Percentiles rank a stretch among this genome's conserved stretches.
Evolutionary conservation across 2,888 invertebrate species (phyloP).

Genomic region (Xylota segnis): DNA sequence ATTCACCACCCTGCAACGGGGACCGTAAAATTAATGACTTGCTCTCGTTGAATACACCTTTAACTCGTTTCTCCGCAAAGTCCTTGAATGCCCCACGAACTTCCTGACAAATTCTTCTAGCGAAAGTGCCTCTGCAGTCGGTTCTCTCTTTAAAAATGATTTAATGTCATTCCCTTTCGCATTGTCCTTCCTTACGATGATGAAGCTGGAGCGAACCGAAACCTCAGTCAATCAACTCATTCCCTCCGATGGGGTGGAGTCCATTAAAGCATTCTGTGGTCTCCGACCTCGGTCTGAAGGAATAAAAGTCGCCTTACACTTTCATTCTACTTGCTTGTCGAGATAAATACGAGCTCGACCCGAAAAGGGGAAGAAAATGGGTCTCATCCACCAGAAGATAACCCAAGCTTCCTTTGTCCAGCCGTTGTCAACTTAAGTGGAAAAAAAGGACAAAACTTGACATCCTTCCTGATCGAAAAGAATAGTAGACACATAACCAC

Average conservation of each 20-base stretch:
- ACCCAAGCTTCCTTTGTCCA: slow-evolving; percentile 11
- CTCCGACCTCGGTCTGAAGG: neutral
- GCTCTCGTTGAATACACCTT: slow-evolving; percentile 12
- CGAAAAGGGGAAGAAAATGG: neutral
- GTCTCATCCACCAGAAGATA: neutral
- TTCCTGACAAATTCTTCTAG: slow-evolving; percentile 19
- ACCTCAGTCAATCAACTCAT: slow-evolving; percentile 30
- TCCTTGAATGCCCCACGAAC: slow-evolving; percentile 4
- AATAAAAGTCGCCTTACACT: neutral
- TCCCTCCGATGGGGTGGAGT: slow-evolving; percentile 10
- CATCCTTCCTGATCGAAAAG: slow-evolving; percentile 11
- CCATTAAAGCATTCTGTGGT: slow-evolving; percentile 14
- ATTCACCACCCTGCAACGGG: neutral
- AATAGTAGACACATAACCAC: neutral
- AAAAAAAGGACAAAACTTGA: slow-evolving; percentile 11
- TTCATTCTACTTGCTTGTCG: neutral
- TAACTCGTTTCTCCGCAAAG: neutral
- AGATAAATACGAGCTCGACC: slow-evolving; percentile 30
- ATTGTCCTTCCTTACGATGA: slow-evolving; percentile 14
- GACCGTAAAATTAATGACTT: slow-evolving; percentile 14
- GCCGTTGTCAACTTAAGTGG: neutral
- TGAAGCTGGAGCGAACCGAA: neutral
- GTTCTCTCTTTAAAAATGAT: slow-evolving; percentile 10
- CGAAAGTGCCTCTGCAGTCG: neutral
- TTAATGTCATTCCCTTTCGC: neutral